A percentile compares a stretch with the other conserved stretches of the same genome.
Evolutionary conservation across 2,797 vertebrate species (phyloP).

Genomic region (Pelochelys cantorii): DNA sequence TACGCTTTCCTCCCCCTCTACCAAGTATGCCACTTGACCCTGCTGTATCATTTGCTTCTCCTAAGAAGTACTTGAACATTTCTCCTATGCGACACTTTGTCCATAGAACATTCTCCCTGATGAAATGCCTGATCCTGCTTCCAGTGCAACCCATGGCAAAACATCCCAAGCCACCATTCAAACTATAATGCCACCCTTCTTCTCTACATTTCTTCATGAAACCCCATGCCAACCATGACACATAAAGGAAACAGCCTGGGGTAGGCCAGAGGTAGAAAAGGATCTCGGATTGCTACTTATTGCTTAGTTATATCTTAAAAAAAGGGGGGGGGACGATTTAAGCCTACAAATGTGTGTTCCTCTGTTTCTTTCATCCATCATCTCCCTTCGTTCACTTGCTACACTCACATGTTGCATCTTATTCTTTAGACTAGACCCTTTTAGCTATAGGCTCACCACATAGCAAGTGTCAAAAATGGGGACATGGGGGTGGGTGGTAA

Average conservation of each 20-base stretch:
- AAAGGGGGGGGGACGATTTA: neutral
- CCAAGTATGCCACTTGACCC: neutral
- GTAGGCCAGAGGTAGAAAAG: neutral
- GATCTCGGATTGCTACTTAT: neutral
- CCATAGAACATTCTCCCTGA: rapidly evolving
- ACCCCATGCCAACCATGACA: neutral
- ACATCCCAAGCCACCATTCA: neutral
- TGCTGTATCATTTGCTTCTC: neutral
- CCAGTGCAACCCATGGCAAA: neutral
- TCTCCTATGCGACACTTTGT: neutral
- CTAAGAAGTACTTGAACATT: neutral
- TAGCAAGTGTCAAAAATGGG: no score
- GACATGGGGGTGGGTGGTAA: no score
- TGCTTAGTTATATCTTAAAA: neutral
- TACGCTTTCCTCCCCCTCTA: neutral
- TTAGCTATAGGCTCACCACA: neutral
- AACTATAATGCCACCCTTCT: neutral
- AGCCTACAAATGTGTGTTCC: neutral
- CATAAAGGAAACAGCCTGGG: neutral
- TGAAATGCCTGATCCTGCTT: neutral
- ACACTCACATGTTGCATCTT: neutral
- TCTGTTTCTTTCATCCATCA: neutral
- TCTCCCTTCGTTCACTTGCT: neutral
- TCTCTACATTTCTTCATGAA: neutral
- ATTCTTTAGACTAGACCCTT: neutral